A percentile compares a stretch with the other conserved stretches of the same genome.
Conservation (phyloP, 2,888 invertebrate genomes). For the Podotricha telesiphe region DNA sequence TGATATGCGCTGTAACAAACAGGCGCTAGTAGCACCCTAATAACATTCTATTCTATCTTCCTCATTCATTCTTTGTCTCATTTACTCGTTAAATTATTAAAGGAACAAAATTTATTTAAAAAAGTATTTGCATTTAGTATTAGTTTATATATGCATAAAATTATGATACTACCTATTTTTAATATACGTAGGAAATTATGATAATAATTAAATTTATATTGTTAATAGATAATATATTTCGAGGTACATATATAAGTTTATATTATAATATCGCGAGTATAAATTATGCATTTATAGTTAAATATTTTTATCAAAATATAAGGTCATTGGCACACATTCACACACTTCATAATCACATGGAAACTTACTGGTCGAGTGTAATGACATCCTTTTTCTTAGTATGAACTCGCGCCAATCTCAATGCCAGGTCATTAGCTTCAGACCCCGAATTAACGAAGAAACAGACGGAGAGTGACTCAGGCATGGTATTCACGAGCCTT, state of each 20-base stretch:
- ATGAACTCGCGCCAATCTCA: constrained; percentile 94
- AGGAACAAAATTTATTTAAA: background rate
- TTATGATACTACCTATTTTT: background rate
- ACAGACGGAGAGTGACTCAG: constrained; percentile 93
- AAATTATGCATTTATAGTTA: background rate
- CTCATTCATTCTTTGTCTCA: constrained; percentile 18
- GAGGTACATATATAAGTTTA: background rate
- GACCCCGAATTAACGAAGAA: constrained; percentile 99
- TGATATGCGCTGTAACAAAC: constrained; percentile 97
- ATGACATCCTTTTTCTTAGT: constrained; percentile 95
- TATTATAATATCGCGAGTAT: constrained; percentile 1
- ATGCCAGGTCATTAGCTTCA: constrained; percentile 98
- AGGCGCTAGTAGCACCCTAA: constrained; percentile 81
- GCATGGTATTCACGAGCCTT: constrained; percentile 91
- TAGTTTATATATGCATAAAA: background rate
- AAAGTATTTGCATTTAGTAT: background rate
- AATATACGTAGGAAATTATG: background rate
- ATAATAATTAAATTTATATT: background rate
- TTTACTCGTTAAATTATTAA: background rate
- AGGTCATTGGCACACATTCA: background rate
- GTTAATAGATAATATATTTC: background rate
- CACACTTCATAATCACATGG: constrained; percentile 29
- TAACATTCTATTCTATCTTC: constrained; percentile 59
- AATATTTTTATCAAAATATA: constrained; percentile 10
- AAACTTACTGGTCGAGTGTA: constrained; percentile 97